Conservation (phyloP, 2,113 vertebrate genomes). For the Coryphaenoides rupestris region DNA sequence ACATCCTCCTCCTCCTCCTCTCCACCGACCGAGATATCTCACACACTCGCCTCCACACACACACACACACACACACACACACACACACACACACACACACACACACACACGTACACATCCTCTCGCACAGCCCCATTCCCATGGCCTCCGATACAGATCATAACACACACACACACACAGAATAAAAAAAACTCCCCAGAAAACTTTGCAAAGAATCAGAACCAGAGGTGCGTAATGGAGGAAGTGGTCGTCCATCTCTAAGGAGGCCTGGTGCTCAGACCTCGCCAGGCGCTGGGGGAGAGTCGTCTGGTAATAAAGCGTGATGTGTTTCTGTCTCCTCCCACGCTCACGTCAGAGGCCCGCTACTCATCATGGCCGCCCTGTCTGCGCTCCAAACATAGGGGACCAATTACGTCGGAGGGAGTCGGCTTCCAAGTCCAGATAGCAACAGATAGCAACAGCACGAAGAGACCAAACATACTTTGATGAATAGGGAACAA, state of each 20-base stretch:
- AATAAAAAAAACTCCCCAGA: neutral
- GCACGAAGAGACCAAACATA: neutral
- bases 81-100: slow-evolving; percentile 18
- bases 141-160: slow-evolving; percentile 12
- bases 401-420: too few relatives aligned
- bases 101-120: slow-evolving; percentile 3
- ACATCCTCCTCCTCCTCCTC: slow-evolving; percentile 12
- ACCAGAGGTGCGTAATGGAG: neutral
- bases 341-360: slow-evolving; percentile 2
- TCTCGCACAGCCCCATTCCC: too few relatives aligned
- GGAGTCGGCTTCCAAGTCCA: neutral
- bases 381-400: neutral
- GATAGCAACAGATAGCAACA: neutral
- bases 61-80: too few relatives aligned
- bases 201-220: neutral
- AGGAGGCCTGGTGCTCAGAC: neutral
- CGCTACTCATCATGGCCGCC: neutral
- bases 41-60: too few relatives aligned
- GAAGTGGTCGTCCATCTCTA: slow-evolving; percentile 10
- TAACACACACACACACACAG: slow-evolving; percentile 31
- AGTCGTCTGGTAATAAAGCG: slow-evolving; percentile 4
- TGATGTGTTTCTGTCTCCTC: neutral
- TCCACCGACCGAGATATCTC: neutral
- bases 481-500: neutral
- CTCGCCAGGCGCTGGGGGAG: neutral